Evolutionary conservation across 2,797 vertebrate species (phyloP).

Genomic region (Triplophysa yarkandensis): DNA sequence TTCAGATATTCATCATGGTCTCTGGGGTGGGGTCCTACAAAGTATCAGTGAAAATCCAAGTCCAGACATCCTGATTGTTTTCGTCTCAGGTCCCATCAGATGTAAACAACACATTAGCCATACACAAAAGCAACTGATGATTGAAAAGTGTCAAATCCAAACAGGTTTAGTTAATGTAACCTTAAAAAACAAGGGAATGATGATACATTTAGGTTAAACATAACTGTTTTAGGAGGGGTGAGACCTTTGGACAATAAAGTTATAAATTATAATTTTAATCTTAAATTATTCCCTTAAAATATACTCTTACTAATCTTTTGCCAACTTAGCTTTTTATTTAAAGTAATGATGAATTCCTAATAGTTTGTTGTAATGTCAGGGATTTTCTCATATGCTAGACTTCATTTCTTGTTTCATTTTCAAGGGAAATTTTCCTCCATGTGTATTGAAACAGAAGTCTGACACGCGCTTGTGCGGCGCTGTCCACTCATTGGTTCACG

Average conservation of each 20-base stretch:
- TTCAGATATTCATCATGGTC: conserved; percentile 7
- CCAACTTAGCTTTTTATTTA: background rate
- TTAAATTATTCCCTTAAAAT: background rate
- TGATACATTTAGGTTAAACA: too few species aligned
- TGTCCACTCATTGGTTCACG: conserved; percentile 69
- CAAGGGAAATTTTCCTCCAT: background rate
- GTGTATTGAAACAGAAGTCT: background rate
- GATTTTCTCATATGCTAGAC: background rate
- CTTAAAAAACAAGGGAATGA: background rate
- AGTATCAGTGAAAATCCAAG: conserved; percentile 16
- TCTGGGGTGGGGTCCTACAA: conserved; percentile 1
- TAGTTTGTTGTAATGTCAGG: background rate
- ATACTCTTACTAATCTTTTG: background rate
- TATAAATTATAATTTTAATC: too few species aligned
- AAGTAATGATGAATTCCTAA: background rate
- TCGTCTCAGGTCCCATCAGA: background rate
- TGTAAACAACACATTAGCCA: conserved; percentile 3
- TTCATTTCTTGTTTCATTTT: conserved; percentile 18
- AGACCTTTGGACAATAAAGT: too few species aligned
- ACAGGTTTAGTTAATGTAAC: background rate
- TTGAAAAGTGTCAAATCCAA: background rate
- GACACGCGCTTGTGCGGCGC: background rate
- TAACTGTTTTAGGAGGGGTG: too few species aligned
- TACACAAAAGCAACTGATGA: conserved; percentile 1
- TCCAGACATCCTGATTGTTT: background rate